These are phyloP conservation scores for Zaprionus vittiger DNA, from an alignment of 1,140 invertebrate species.

Conservation along the genomic window DNA sequence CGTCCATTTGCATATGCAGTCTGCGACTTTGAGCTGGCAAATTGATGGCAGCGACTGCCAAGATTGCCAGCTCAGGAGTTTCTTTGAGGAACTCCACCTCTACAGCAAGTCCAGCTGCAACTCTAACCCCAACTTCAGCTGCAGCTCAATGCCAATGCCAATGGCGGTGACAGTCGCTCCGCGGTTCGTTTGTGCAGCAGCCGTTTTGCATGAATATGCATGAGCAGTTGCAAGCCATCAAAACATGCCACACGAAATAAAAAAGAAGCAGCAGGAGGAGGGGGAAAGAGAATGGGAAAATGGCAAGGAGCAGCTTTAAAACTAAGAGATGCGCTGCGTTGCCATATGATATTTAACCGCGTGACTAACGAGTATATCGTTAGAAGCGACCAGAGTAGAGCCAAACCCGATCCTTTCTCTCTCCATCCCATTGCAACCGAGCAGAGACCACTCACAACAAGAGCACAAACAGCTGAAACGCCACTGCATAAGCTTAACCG, in stretches of 20 bases:
- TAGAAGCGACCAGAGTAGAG: slow-evolving; percentile 47
- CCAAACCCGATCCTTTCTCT: not conserved
- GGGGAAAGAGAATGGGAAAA: not conserved
- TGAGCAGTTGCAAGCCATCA: slow-evolving; percentile 79
- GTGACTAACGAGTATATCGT: slow-evolving; percentile 79
- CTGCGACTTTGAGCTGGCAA: slow-evolving; percentile 5
- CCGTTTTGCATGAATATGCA: slow-evolving; percentile 76
- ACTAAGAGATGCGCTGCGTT: slow-evolving; percentile 56
- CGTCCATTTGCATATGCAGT: slow-evolving; percentile 23
- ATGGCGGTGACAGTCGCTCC: slow-evolving; percentile 47
- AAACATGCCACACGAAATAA: slow-evolving; percentile 60
- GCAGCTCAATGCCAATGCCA: slow-evolving; percentile 34
- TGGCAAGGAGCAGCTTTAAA: slow-evolving; percentile 52
- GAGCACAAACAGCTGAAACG: slow-evolving; percentile 48
- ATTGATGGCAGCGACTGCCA: not conserved
- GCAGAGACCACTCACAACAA: slow-evolving; percentile 2
- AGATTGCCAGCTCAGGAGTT: slow-evolving; percentile 2
- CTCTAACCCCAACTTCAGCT: not conserved
- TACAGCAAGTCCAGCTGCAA: not conserved
- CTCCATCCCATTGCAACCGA: not conserved
- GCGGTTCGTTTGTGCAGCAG: slow-evolving; percentile 68
- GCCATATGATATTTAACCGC: slow-evolving; percentile 76
- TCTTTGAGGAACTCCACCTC: slow-evolving; percentile 42
- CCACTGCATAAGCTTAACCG: slow-evolving; percentile 34
- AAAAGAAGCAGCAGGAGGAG: not conserved